Base-by-base conservation (phyloP, 2,797 vertebrate species). In the Myotis planiceps region DNA sequence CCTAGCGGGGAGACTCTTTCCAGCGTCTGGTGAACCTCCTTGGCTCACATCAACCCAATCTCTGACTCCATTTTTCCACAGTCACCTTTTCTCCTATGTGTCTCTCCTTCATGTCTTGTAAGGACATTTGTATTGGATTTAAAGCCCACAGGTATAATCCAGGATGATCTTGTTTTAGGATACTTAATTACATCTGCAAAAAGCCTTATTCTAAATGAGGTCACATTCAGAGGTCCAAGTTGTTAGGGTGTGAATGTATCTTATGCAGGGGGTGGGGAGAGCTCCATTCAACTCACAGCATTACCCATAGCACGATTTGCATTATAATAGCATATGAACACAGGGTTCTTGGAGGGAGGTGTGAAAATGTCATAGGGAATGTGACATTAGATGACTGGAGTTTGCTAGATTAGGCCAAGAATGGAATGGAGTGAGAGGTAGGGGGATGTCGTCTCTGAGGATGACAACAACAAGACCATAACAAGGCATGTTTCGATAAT, bases 131-230 rank as follows among this genome's bases (percentile, higher is more conserved):
- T 18, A 34, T n/a, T 49, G 69, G 9, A 68, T 81, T 39, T 65
- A 66, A 79, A 94, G 21, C 6, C 49, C 3, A 39, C 4, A 2
- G 3, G 0, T 55, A 37, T 37, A 79, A 72, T 63, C 29, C 27
- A 83, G 42, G 18, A 83, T 47, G 21, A 32, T 65, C 23, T 60
- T 8, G 29, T 71, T 18, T 25, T 32, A 29, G 83, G 27, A 93
- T 68, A 27, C 25, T 74, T 93, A 91, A 42, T 66, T 78, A 32
- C 18, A 53, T 85, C n/a, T 90, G 2, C 12, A 47, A 79, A 55
- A 15, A 86, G 10, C 0, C 15, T 76, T 82, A 82, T 79, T 16
- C 25, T 42, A 32, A 86, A 18, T 4, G 42, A 82, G 19, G 16
- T 79, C n/a, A 13, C 8, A 60, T 47, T 80, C 42, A 65, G 18